Percentiles rank a stretch among this genome's conserved stretches.
These are phyloP conservation scores for Turritopsis rubra DNA, from an alignment of 30 jellyfish, hydroid and myxozoan species.

Conservation along the genomic window DNA sequence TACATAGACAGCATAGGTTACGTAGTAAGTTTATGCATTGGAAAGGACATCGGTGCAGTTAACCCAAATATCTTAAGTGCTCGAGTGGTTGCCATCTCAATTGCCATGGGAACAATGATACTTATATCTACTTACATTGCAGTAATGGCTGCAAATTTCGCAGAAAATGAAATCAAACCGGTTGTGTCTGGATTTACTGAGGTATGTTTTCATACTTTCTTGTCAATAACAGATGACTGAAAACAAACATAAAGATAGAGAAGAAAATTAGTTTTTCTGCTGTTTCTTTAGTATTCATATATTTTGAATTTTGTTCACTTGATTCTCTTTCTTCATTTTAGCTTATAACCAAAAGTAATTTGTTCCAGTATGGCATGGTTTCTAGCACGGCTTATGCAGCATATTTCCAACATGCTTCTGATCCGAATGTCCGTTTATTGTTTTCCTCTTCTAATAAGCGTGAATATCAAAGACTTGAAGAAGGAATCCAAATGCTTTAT, in stretches of 20 bases:
- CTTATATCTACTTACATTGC: conserved; percentile 8
- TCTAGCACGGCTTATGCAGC: neutral
- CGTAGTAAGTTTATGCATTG: neutral
- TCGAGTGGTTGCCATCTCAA: neutral
- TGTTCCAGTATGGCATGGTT: neutral
- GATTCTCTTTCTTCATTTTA: neutral
- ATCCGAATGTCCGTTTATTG: neutral
- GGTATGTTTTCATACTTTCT: too few relatives aligned
- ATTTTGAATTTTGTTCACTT: too few relatives aligned
- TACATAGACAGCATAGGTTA: neutral
- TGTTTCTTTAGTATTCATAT: too few relatives aligned
- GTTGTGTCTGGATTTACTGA: neutral
- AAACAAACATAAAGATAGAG: too few relatives aligned
- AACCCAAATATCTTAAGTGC: neutral
- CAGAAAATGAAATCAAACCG: neutral
- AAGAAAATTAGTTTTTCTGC: too few relatives aligned
- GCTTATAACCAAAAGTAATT: neutral
- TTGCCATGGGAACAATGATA: conserved; percentile 1
- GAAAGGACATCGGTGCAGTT: neutral
- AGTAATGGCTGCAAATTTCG: neutral
- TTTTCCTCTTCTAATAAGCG: neutral
- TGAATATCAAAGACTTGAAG: neutral
- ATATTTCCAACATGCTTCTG: neutral
- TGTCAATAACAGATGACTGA: too few relatives aligned
- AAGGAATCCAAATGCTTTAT: neutral